Conservation (phyloP, 2,888 invertebrate species). For the Stenoptilia bipunctidactyla region DNA sequence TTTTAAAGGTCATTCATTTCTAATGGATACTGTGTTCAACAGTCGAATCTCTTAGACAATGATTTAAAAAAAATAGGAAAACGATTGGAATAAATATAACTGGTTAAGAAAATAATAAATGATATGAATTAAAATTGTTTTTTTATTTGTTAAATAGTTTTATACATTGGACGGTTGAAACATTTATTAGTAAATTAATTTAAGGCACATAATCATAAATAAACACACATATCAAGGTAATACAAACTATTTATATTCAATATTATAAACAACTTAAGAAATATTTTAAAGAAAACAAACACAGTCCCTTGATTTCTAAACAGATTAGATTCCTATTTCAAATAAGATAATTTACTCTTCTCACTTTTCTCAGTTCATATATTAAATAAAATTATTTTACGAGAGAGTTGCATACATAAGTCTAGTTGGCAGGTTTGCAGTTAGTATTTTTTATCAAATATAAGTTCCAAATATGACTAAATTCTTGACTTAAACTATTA, state of each 20-base stretch:
- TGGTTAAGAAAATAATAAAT: slow-evolving; percentile 9
- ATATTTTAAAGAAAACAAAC: too few species aligned
- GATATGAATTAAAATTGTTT: too few species aligned
- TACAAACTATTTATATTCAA: slow-evolving; percentile 1
- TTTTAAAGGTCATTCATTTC: slow-evolving; percentile 64
- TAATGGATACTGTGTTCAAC: slow-evolving; percentile 55
- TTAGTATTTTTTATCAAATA: too few species aligned
- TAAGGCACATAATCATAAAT: too few species aligned
- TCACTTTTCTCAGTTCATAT: too few species aligned
- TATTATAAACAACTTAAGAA: neutral
- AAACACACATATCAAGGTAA: neutral
- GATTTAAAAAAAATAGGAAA: slow-evolving; percentile 65
- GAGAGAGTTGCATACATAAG: too few species aligned
- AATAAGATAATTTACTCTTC: too few species aligned
- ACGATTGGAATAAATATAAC: slow-evolving; percentile 67
- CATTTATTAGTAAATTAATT: slow-evolving; percentile 6
- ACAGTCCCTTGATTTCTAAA: slow-evolving; percentile 2
- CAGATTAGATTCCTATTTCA: too few species aligned
- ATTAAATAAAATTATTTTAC: too few species aligned
- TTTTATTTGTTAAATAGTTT: slow-evolving; percentile 6
- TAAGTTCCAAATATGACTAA: too few species aligned
- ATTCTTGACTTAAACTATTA: too few species aligned
- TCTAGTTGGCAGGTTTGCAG: too few species aligned
- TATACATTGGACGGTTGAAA: slow-evolving; percentile 10
- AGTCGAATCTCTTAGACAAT: slow-evolving; percentile 69